phyloP scores from a whole-genome alignment of 2,113 vertebrate species.

The Leucoraja erinaceus region DNA sequence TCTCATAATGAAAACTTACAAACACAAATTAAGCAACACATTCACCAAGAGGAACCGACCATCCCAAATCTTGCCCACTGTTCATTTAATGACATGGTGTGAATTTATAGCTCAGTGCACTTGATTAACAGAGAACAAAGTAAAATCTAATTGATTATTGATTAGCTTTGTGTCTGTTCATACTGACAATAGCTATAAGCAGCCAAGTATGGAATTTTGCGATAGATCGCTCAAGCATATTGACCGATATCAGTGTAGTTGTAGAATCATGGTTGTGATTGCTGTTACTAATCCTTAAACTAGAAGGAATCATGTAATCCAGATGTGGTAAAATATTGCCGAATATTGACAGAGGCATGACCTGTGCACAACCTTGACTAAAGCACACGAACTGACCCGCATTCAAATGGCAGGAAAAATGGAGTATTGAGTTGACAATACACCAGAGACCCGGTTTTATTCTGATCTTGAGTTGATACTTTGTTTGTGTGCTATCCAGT shows the following conservation, averaged over 20 bases:
- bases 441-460: too few species aligned
- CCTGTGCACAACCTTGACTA: background rate
- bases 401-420: background rate
- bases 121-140: background rate
- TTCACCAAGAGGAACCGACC: background rate
- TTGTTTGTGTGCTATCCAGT: too few species aligned
- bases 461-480: too few species aligned
- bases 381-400: too few species aligned
- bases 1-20: background rate
- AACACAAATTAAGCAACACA: background rate
- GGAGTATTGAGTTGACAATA: background rate
- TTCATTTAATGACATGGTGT: background rate
- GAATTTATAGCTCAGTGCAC: background rate
- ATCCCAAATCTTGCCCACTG: background rate
- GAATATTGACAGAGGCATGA: background rate
- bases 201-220: background rate
- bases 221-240: background rate
- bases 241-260: background rate
- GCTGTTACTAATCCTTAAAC: background rate
- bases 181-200: background rate
- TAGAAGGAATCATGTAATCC: background rate
- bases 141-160: background rate
- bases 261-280: background rate
- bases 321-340: background rate
- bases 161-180: background rate